Percentiles rank a stretch among this genome's conserved stretches.
Evolutionary conservation across 2,113 vertebrate species (phyloP).

Genomic region (Oryzias curvinotus): DNA sequence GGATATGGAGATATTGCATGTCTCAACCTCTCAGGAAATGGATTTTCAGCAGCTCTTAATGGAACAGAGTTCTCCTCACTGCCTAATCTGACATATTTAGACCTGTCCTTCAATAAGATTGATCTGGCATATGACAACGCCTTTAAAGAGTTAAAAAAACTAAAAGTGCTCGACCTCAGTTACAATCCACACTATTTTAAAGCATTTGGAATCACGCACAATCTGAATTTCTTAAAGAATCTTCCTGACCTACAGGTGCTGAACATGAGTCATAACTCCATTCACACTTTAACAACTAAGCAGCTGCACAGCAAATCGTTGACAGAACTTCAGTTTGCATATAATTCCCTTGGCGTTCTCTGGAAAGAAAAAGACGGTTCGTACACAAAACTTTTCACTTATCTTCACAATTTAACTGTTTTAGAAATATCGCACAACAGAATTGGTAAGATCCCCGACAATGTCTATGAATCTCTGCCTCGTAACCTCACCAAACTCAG

Average conservation of each 20-base stretch:
- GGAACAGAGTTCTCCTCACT: slow-evolving; percentile 71
- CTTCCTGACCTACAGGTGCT: slow-evolving; percentile 70
- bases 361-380: slow-evolving; percentile 67
- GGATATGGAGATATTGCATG: slow-evolving; percentile 73
- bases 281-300: slow-evolving; percentile 79
- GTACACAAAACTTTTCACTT: slow-evolving; percentile 67
- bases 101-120: slow-evolving; percentile 72
- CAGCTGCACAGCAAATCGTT: slow-evolving; percentile 72
- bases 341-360: slow-evolving; percentile 74
- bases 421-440: slow-evolving; percentile 78
- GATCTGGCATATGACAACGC: slow-evolving; percentile 68
- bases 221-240: slow-evolving; percentile 74
- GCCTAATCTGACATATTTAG: slow-evolving; percentile 74
- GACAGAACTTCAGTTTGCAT: slow-evolving; percentile 73
- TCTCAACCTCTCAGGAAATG: slow-evolving; percentile 83
- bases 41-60: slow-evolving; percentile 65
- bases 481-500: slow-evolving; percentile 55
- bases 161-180: slow-evolving; percentile 78
- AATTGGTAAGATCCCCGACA: slow-evolving; percentile 51
- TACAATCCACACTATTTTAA: slow-evolving; percentile 81
- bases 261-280: slow-evolving; percentile 73
- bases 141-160: slow-evolving; percentile 65
- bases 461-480: slow-evolving; percentile 67
- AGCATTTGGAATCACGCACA: slow-evolving; percentile 74
- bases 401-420: slow-evolving; percentile 67